Evolutionary conservation across 2,797 vertebrate genomes (phyloP).

Genomic region (Typhlichthys subterraneus): DNA sequence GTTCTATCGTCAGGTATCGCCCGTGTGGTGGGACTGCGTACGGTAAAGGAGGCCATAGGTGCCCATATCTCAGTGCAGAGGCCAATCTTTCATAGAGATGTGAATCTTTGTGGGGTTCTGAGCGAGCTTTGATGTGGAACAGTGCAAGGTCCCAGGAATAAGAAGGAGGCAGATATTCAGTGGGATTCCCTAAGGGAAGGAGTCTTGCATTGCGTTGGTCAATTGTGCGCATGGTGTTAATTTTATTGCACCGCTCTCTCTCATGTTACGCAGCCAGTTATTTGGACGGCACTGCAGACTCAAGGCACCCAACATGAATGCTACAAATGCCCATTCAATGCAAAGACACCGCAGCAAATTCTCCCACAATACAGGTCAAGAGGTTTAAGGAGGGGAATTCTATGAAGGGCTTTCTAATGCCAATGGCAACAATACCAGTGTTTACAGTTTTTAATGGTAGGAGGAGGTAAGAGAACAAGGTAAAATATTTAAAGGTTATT

Average conservation of each 20-base stretch:
- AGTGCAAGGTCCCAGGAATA: slow-evolving; percentile 67
- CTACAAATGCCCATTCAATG: slow-evolving; percentile 47
- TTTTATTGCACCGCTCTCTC: slow-evolving; percentile 59
- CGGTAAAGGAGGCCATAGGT: slow-evolving; percentile 79
- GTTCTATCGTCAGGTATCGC: slow-evolving; percentile 66
- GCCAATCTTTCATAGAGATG: slow-evolving; percentile 80
- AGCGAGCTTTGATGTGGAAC: slow-evolving; percentile 80
- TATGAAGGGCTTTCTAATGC: slow-evolving; percentile 26
- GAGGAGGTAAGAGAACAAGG: slow-evolving; percentile 26
- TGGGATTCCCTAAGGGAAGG: slow-evolving; percentile 68
- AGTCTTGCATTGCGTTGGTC: slow-evolving; percentile 58
- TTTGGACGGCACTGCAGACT: slow-evolving; percentile 42
- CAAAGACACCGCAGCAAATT: slow-evolving; percentile 46
- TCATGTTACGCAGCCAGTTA: slow-evolving; percentile 35
- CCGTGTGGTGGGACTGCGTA: slow-evolving; percentile 53
- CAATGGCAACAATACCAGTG: too few relatives aligned
- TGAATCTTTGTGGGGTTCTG: slow-evolving; percentile 71
- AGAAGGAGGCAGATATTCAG: slow-evolving; percentile 64
- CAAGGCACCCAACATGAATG: slow-evolving; percentile 50
- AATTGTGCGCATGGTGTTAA: slow-evolving; percentile 52
- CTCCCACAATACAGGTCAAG: slow-evolving; percentile 40
- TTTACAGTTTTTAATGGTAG: slow-evolving; percentile 36
- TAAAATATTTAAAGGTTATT: slow-evolving; percentile 54
- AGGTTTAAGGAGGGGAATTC: slow-evolving; percentile 43
- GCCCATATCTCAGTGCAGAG: slow-evolving; percentile 75